Percentiles rank a stretch among this genome's conserved stretches.
Evolutionary conservation across 2,113 vertebrate species (phyloP).

Genomic region (Pangasianodon gigas): DNA sequence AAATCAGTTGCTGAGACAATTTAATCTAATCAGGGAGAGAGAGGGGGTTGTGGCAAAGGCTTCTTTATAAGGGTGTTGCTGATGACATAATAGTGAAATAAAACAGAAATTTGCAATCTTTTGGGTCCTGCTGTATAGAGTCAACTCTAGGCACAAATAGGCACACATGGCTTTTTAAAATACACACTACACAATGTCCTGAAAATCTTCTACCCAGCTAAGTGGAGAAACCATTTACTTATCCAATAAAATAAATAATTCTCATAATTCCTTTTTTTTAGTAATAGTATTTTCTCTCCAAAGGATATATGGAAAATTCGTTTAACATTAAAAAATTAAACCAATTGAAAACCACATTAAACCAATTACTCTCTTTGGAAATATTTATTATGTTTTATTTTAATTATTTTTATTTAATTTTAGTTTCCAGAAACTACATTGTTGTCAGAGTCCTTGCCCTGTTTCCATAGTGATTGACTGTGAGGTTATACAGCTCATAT

Average conservation of each 20-base stretch:
- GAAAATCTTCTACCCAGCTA: background rate
- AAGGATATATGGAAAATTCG: background rate
- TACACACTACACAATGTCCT: background rate
- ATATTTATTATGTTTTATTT: background rate
- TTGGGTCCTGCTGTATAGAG: background rate
- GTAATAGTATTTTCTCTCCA: background rate
- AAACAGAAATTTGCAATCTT: background rate
- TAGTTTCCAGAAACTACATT: background rate
- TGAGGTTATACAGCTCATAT: background rate
- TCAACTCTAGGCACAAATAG: background rate
- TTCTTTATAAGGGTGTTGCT: slow-evolving; percentile 25
- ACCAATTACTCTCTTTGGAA: background rate
- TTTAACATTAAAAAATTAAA: background rate
- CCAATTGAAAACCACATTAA: background rate
- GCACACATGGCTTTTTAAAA: background rate
- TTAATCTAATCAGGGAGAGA: slow-evolving; percentile 59
- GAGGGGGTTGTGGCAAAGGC: slow-evolving; percentile 33
- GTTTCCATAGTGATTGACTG: background rate
- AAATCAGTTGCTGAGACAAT: slow-evolving; percentile 60
- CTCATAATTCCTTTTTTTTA: background rate
- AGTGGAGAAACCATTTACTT: background rate
- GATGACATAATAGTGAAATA: slow-evolving; percentile 40
- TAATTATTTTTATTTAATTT: background rate
- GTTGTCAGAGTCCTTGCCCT: background rate
- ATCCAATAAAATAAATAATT: background rate